Base-by-base conservation (phyloP, 2,888 invertebrate genomes). In the Coleophora deauratella region DNA sequence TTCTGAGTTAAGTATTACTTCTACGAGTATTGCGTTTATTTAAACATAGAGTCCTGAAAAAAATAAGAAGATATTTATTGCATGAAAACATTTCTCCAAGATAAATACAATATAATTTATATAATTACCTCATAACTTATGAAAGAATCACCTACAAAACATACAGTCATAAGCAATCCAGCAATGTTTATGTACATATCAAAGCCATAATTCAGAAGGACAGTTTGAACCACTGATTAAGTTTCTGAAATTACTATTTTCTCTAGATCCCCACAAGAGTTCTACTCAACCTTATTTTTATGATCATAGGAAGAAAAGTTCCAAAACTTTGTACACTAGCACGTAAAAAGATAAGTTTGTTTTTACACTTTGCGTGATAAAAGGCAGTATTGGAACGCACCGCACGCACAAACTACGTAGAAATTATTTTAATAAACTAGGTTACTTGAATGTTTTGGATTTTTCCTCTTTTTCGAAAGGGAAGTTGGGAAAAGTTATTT, bases 381-480 rank as follows among this genome's bases (percentile, higher is more conserved):
- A 43, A 49, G 55, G 75, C 70, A 72, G 72, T 84, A 73, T 72
- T 51, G 57, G 57, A 64, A 70, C 69, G 63, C 68, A 65, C 51
- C 71, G 68, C 84, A 84, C 84, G 84, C 84, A 84, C 78, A 21
- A 6, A 72, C 55, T 56, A 21, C 21, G 6, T 21, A 21, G 62
- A 81, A 82, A 84, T 81, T 74, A 81, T 82, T 82, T 80, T 82
- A 80, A 78, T 81, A 80, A 80, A 77, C 72, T 73, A 75, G 79
- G 71, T 72, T 73, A 75, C 70, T 69, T 72, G 65, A 67, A 67
- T 73, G 72, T 72, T 80, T 75, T 71, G 73, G 74, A 63, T 67
- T 63, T 61, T 62, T 62, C 57, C 58, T 47, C 49, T 43, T 46
- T 43, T 50, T 49, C 48, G 46, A 57, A 61, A 52, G 54, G 45